These are phyloP conservation scores for Malurus alboscapulatus DNA, from an alignment of 2,113 vertebrate genomes.

Conservation along the genomic window DNA sequence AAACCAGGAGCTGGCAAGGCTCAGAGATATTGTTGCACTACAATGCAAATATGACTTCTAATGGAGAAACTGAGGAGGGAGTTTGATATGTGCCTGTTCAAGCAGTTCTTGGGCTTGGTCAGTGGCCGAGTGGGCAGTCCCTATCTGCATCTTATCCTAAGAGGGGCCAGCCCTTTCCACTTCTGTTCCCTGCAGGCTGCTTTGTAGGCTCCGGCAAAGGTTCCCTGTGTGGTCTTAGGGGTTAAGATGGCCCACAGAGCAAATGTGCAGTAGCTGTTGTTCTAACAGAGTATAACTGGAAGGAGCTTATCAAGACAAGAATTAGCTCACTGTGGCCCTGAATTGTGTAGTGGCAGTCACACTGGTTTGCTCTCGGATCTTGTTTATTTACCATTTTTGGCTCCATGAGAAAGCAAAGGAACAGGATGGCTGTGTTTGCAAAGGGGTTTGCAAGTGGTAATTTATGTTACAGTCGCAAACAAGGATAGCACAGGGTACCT, in stretches of 20 bases:
- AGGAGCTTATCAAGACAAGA: neutral
- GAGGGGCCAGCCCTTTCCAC: no score
- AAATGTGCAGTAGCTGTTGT: neutral
- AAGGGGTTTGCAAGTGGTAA: neutral
- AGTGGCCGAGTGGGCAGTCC: neutral
- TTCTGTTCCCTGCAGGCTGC: neutral
- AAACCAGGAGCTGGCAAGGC: neutral
- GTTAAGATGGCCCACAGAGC: neutral
- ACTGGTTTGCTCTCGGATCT: neutral
- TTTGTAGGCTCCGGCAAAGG: neutral
- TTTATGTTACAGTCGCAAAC: neutral
- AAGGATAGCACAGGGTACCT: fast-evolving
- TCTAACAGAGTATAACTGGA: neutral
- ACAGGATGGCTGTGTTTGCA: neutral
- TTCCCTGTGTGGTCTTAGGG: neutral
- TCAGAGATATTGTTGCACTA: neutral
- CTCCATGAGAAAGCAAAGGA: neutral
- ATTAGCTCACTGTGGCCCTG: neutral
- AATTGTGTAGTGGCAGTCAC: neutral
- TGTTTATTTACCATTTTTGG: neutral
- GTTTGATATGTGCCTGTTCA: neutral
- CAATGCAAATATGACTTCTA: neutral
- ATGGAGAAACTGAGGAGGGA: neutral
- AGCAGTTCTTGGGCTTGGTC: neutral
- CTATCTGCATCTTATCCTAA: fast-evolving